Evolutionary conservation across 2,888 invertebrate genomes (phyloP).

Genomic region (Epinotia nisella): DNA sequence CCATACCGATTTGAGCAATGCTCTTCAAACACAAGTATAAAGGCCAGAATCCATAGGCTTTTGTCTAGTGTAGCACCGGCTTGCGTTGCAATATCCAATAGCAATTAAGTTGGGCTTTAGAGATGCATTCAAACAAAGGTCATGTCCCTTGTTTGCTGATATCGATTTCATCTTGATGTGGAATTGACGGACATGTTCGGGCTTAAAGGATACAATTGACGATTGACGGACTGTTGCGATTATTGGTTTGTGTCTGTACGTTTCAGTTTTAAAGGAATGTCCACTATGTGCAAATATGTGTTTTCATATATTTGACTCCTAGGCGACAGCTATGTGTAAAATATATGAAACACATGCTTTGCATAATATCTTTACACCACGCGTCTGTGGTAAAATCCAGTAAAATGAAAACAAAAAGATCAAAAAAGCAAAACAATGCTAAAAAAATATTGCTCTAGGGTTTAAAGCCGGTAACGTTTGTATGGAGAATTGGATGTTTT

Average conservation of each 20-base stretch:
- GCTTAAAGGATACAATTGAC: not conserved
- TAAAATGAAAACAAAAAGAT: too few relatives aligned
- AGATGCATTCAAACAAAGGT: not conserved
- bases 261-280: too few relatives aligned
- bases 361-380: too few relatives aligned
- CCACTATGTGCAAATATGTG: too few relatives aligned
- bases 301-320: too few relatives aligned
- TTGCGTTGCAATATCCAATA: conserved; percentile 5
- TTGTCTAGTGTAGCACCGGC: not conserved
- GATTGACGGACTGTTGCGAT: not conserved
- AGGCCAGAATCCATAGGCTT: not conserved
- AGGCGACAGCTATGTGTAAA: too few relatives aligned
- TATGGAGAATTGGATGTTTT: too few relatives aligned
- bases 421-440: too few relatives aligned
- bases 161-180: conserved; percentile 7
- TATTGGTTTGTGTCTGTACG: not conserved
- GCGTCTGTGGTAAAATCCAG: too few relatives aligned
- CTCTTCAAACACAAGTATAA: not conserved
- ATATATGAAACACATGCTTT: too few relatives aligned
- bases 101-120: conserved; percentile 9
- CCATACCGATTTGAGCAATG: conserved; percentile 12
- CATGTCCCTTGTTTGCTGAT: conserved; percentile 11
- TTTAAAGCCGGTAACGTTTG: too few relatives aligned
- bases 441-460: too few relatives aligned
- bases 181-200: not conserved